A percentile compares a stretch with the other conserved stretches of the same genome.
These are phyloP conservation scores for Drosophila athabasca DNA, from an alignment of 1,140 invertebrate genomes.

Conservation along the genomic window DNA sequence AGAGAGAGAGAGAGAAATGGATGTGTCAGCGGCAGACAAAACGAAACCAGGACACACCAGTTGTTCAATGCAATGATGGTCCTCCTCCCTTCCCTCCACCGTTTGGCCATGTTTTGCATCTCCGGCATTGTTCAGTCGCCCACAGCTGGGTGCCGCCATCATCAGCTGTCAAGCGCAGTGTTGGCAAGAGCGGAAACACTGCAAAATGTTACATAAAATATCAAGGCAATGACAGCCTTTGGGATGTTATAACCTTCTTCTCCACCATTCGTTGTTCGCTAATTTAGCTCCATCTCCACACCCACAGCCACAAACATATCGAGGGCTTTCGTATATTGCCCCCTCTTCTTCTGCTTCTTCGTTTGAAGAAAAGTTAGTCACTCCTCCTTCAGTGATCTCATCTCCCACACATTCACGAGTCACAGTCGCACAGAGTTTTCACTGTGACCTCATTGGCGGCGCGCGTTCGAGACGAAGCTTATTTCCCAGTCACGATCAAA, in stretches of 20 bases:
- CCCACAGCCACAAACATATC: no score
- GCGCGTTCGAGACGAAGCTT: background rate
- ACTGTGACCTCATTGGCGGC: no score
- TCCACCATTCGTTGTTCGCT: no score
- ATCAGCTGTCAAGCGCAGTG: no score
- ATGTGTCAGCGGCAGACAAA: slow-evolving; percentile 32
- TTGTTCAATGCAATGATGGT: slow-evolving; percentile 10
- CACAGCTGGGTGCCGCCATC: no score
- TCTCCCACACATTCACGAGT: slow-evolving; percentile 3
- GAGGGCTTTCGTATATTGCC: no score
- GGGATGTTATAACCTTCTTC: no score
- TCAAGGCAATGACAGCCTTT: background rate
- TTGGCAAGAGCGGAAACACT: no score
- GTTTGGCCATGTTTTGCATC: background rate
- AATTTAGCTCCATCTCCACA: no score
- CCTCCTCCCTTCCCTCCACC: background rate
- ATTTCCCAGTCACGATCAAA: slow-evolving; percentile 34
- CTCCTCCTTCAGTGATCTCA: slow-evolving; percentile 11
- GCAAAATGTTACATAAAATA: background rate
- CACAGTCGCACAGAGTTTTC: no score
- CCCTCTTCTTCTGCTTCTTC: no score
- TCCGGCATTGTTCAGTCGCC: background rate
- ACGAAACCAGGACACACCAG: slow-evolving; percentile 18
- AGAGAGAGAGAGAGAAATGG: background rate
- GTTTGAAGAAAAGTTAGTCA: slow-evolving; percentile 2